Base-by-base conservation (phyloP, 2,113 vertebrate species). In the Nycticorax nycticorax region DNA sequence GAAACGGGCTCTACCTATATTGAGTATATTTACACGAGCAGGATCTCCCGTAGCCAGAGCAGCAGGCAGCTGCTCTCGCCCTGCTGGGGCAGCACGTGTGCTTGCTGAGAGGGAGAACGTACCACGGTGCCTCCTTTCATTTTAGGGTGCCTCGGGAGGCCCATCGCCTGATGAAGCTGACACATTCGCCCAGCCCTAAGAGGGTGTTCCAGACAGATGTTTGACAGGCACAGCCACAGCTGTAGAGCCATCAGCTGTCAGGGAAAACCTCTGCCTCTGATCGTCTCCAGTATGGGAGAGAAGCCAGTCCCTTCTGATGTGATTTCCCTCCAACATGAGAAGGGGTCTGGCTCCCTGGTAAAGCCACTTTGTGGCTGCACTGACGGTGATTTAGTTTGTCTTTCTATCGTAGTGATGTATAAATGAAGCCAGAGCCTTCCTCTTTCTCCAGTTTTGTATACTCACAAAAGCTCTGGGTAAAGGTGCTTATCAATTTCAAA, bases 21-120 rank as follows among this genome's bases (percentile, higher is more conserved):
- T 23, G 3, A 41, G 3, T 47, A 13, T 43, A 33, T 57, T 56
- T 45, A 28, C 24, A 37, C 8, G 64, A 16, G 12, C 16, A 74
- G 7, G 4, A 43, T 5, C 17, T 56, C 43, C 22, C 0, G 0
- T 5, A 53, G 30, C 39, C 33, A 22, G 5, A 55, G 39, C 32
- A 72, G 21, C 8, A 16, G 32, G 15, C 14, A 76, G 37, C 19
- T 47, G 23, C n/a, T 78, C 32, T n/a, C 1, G 0, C 5, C 20
- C 24, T 66, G 33, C 71, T 16, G 20, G 22, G 50, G 27, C 30
- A 75, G 11, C 10, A 4, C 0, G 0, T 26, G 13, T 24, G 9
- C 15, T 75, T 73, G 39, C 35, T 23, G 50, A 62, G 39, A 33
- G 13, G 68, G 30, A 56, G 35, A 59, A 33, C 1, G 0, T 4